A percentile compares a stretch with the other conserved stretches of the same genome.
phyloP scores from a whole-genome alignment of 1,140 invertebrate genomes.

The Theocolax elegans region DNA sequence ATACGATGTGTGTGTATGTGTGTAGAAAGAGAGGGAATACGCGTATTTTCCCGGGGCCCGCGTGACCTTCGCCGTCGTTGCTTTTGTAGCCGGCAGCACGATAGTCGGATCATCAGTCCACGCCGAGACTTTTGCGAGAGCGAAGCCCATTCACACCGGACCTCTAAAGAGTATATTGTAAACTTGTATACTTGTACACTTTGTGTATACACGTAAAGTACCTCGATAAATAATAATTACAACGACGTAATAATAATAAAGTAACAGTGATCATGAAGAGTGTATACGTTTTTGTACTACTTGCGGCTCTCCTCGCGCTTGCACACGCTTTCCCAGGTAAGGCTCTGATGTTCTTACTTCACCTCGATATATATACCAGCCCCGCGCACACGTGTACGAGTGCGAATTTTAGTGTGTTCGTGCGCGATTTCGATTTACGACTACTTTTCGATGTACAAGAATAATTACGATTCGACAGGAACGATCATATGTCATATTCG shows the following conservation, averaged over 20 bases:
- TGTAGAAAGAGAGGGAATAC: conserved; percentile 36
- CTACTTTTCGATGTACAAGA: too few relatives aligned
- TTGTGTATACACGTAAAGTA: too few relatives aligned
- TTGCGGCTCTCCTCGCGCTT: conserved; percentile 49
- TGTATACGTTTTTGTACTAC: conserved; percentile 42
- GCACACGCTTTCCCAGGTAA: conserved; percentile 57
- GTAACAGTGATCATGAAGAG: conserved; percentile 45
- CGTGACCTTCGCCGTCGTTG: conserved; percentile 47
- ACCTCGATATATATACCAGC: too few relatives aligned
- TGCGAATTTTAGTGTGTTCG: too few relatives aligned
- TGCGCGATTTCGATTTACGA: too few relatives aligned
- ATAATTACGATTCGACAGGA: too few relatives aligned
- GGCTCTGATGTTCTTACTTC: conserved; percentile 33
- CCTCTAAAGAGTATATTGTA: too few relatives aligned
- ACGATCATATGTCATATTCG: too few relatives aligned
- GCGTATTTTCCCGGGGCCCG: conserved; percentile 46
- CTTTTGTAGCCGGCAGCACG: conserved; percentile 28
- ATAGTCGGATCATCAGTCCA: conserved; percentile 49
- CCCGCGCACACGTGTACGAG: too few relatives aligned
- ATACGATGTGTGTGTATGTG: not conserved
- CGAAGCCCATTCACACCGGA: conserved; percentile 18
- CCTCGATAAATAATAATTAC: too few relatives aligned
- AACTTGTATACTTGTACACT: too few relatives aligned
- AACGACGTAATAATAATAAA: too few relatives aligned
- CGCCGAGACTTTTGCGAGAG: conserved; percentile 43